Percentiles rank a stretch among this genome's conserved stretches.
phyloP scores from a whole-genome alignment of 2,113 vertebrate genomes.

The Limnothrissa miodon region DNA sequence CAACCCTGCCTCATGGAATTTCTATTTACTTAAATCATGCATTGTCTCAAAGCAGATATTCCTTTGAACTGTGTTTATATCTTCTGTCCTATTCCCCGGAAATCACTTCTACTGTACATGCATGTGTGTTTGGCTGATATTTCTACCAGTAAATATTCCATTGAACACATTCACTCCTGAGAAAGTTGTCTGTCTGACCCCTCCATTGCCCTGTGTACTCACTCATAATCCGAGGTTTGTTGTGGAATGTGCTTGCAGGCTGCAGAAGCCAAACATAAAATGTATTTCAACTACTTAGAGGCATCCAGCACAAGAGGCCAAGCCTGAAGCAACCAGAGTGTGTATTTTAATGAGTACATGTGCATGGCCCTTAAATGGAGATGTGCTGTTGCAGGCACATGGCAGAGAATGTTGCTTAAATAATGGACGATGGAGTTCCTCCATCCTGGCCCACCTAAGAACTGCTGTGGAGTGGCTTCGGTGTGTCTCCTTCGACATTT shows the following conservation, averaged over 20 bases:
- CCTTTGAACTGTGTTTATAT: neutral
- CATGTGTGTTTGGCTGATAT: neutral
- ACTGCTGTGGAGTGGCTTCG: slow-evolving; percentile 54
- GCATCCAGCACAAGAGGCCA: slow-evolving; percentile 6
- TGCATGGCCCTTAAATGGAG: slow-evolving; percentile 30
- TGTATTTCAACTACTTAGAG: slow-evolving; percentile 27
- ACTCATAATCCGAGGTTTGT: neutral
- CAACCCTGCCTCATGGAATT: neutral
- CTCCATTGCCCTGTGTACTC: neutral
- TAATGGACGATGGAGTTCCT: slow-evolving; percentile 46
- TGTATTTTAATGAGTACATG: slow-evolving; percentile 28
- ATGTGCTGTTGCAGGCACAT: slow-evolving; percentile 36
- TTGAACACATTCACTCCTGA: neutral
- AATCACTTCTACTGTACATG: neutral
- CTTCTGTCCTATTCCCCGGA: neutral
- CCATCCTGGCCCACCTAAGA: slow-evolving; percentile 46
- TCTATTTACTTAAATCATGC: neutral
- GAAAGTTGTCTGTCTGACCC: neutral
- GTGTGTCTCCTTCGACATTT: slow-evolving; percentile 47
- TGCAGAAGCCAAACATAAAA: slow-evolving; percentile 14
- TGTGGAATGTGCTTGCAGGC: neutral
- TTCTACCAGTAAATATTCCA: neutral
- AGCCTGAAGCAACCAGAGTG: slow-evolving; percentile 6
- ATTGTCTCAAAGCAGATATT: neutral
- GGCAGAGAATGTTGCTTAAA: slow-evolving; percentile 46